phyloP scores from a whole-genome alignment of 1,140 invertebrate genomes.

The Teleogryllus occipitalis region DNA sequence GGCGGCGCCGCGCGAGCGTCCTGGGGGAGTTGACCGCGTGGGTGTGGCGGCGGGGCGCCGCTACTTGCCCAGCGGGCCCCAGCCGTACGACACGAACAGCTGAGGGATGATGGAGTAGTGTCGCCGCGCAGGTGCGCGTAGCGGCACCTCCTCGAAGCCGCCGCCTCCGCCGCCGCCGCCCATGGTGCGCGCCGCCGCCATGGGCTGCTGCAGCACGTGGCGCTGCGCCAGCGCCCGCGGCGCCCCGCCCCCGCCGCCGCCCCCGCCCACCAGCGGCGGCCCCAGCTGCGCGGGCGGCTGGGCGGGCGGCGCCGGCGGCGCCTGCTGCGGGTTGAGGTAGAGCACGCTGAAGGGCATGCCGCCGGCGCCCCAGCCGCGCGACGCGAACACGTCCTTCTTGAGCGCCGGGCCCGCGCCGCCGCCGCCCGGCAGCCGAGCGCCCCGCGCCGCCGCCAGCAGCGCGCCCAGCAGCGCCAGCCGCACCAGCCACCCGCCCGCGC shows the following conservation, averaged over 20 bases:
- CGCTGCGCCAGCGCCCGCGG: background rate
- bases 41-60: background rate
- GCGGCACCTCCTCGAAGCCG: background rate
- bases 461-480: background rate
- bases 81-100: slow-evolving; percentile 43
- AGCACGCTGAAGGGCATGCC: slow-evolving; percentile 44
- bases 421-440: no score
- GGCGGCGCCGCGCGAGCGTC: no score
- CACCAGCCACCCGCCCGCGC: no score
- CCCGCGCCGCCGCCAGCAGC: no score
- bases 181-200: background rate
- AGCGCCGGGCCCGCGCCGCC: background rate
- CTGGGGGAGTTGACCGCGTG: background rate
- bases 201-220: background rate
- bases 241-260: slow-evolving; percentile 7
- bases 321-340: slow-evolving; percentile 28
- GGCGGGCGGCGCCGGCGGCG: background rate
- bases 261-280: background rate
- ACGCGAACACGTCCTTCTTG: slow-evolving; percentile 34
- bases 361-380: slow-evolving; percentile 38
- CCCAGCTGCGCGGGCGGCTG: background rate
- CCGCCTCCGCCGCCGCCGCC: background rate
- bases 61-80: slow-evolving; percentile 39
- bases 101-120: slow-evolving; percentile 42
- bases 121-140: slow-evolving; percentile 24